These are phyloP conservation scores for Tetheella fluctuosa DNA, from an alignment of 2,888 invertebrate species.

Conservation along the genomic window DNA sequence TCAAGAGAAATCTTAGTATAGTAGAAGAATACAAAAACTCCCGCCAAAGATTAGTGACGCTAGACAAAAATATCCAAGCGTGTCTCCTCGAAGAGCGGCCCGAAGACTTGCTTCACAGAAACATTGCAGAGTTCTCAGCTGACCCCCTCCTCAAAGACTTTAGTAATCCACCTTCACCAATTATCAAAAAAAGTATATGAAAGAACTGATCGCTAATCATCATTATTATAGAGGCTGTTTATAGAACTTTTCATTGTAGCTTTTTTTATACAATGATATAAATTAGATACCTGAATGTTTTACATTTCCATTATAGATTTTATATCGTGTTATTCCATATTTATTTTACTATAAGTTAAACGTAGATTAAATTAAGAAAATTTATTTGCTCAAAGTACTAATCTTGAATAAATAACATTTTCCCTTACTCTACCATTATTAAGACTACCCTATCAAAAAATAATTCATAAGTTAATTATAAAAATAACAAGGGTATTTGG, in stretches of 20 bases:
- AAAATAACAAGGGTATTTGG: neutral
- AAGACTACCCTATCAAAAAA: neutral
- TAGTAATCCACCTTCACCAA: slow-evolving; percentile 65
- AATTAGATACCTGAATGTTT: slow-evolving; percentile 76
- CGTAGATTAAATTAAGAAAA: slow-evolving; percentile 70
- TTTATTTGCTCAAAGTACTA: slow-evolving; percentile 80
- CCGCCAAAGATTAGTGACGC: slow-evolving; percentile 63
- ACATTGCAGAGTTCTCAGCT: slow-evolving; percentile 49
- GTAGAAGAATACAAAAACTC: slow-evolving; percentile 75
- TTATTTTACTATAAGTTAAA: slow-evolving; percentile 77
- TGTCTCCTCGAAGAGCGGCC: slow-evolving; percentile 68
- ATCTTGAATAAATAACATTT: slow-evolving; percentile 66
- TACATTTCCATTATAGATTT: slow-evolving; percentile 82
- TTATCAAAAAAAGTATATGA: slow-evolving; percentile 70
- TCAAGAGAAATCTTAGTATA: slow-evolving; percentile 73
- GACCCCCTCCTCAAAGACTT: slow-evolving; percentile 58
- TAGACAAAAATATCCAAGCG: slow-evolving; percentile 76
- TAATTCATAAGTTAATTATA: neutral
- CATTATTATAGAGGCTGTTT: slow-evolving; percentile 62
- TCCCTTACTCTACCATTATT: slow-evolving; percentile 42
- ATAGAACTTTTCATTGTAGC: slow-evolving; percentile 50
- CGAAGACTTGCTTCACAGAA: slow-evolving; percentile 58
- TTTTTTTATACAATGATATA: slow-evolving; percentile 55
- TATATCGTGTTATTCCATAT: slow-evolving; percentile 81
- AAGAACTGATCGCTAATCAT: slow-evolving; percentile 25